A percentile compares a stretch with the other conserved stretches of the same genome.
Conservation (phyloP, 2,113 vertebrate genomes). For the Daphoenositta chrysoptera region DNA sequence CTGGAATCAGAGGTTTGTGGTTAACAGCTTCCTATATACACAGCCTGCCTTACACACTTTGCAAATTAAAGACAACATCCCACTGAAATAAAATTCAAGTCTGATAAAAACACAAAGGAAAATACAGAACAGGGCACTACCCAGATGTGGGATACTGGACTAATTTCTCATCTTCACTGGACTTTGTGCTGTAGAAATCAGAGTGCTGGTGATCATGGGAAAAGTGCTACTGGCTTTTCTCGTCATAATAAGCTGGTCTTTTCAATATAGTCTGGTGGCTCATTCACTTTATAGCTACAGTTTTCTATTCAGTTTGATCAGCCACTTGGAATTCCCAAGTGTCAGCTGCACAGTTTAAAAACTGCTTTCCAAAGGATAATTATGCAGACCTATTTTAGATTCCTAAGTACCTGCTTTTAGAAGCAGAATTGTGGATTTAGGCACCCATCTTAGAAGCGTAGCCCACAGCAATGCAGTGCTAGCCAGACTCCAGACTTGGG, state of each 20-base stretch:
- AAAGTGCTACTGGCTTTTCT: constrained; percentile 48
- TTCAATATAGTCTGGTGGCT: constrained; percentile 40
- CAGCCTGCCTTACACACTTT: not conserved
- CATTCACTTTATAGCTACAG: constrained; percentile 59
- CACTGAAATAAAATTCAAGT: not conserved
- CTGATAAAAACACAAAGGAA: not conserved
- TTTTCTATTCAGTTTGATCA: constrained; percentile 64
- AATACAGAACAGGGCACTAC: not conserved
- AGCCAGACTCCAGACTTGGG: not conserved
- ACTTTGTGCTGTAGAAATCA: constrained; percentile 2
- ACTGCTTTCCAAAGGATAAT: constrained; percentile 53
- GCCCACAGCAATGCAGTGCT: not conserved
- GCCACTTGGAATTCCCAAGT: constrained; percentile 65
- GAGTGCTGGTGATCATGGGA: constrained; percentile 26
- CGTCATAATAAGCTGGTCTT: constrained; percentile 43
- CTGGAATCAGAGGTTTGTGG: not conserved
- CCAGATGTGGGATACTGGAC: not conserved
- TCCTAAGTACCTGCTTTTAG: constrained; percentile 56
- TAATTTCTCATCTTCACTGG: not conserved
- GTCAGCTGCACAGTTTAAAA: constrained; percentile 55
- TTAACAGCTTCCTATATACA: constrained; percentile 22
- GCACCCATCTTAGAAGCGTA: not conserved
- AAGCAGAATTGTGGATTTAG: constrained; percentile 15
- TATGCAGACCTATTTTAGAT: constrained; percentile 46
- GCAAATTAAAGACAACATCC: not conserved